These are phyloP conservation scores for Arothron firmamentum DNA, from an alignment of 2,113 vertebrate species.

Conservation along the genomic window DNA sequence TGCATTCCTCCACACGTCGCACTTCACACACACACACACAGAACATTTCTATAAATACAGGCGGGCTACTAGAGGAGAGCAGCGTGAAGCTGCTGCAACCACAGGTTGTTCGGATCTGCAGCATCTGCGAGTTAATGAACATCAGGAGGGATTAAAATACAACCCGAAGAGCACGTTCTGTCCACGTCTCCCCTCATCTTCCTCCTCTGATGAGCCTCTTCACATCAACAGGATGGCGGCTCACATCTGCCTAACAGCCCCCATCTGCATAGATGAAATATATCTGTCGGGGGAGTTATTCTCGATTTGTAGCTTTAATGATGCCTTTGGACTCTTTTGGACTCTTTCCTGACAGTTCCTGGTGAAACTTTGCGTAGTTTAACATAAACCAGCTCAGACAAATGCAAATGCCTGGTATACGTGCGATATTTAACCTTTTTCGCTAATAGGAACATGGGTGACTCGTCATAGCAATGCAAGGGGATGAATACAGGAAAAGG, in stretches of 20 bases:
- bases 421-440: background rate
- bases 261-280: conserved; percentile 45
- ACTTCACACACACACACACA: conserved; percentile 5
- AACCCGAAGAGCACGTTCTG: background rate
- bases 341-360: conserved; percentile 39
- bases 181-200: conserved; percentile 3
- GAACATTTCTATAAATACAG: conserved; percentile 1
- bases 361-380: background rate
- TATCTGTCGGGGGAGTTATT: conserved; percentile 2
- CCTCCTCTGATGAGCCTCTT: conserved; percentile 14
- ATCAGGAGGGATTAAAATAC: no score
- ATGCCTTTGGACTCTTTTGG: conserved; percentile 59
- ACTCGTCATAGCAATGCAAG: background rate
- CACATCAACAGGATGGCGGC: conserved; percentile 31
- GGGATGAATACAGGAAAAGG: conserved; percentile 13
- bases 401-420: background rate
- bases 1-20: conserved; percentile 32
- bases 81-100: conserved; percentile 2
- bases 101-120: no score
- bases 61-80: conserved; percentile 2
- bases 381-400: background rate
- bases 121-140: no score
- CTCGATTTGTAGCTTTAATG: conserved; percentile 52
- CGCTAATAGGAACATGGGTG: background rate
- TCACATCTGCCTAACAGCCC: conserved; percentile 47